Evolutionary conservation across 2,888 invertebrate species (phyloP).

Genomic region (Drosophila mulleri): DNA sequence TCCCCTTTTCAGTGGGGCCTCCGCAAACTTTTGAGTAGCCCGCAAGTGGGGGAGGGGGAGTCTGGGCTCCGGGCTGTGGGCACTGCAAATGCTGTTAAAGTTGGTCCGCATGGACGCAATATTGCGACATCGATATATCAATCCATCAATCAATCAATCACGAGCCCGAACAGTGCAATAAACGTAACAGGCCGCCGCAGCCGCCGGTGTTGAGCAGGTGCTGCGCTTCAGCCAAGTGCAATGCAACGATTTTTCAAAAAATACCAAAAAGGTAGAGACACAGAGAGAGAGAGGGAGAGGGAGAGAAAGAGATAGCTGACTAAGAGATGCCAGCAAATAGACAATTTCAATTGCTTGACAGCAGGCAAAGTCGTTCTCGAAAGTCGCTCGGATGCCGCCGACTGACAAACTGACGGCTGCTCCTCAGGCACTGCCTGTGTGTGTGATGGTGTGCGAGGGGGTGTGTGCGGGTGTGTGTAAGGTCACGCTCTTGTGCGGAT

Average conservation of each 20-base stretch:
- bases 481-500: constrained; percentile 54
- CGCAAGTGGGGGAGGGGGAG: constrained; percentile 22
- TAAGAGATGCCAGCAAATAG: constrained; percentile 27
- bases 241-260: constrained; percentile 67
- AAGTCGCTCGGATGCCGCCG: constrained; percentile 29
- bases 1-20: constrained; percentile 41
- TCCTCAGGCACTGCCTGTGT: constrained; percentile 12
- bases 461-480: constrained; percentile 20
- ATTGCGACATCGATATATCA: constrained; percentile 71
- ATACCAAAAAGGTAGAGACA: constrained; percentile 15
- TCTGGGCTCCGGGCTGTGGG: background rate
- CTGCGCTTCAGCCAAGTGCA: constrained; percentile 31
- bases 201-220: constrained; percentile 51
- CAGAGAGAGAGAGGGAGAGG: background rate
- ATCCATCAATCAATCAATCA: constrained; percentile 69
- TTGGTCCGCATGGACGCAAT: constrained; percentile 43
- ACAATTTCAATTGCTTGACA: constrained; percentile 58
- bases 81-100: constrained; percentile 34
- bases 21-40: constrained; percentile 54
- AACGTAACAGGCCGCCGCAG: constrained; percentile 17
- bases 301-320: background rate
- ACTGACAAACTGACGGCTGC: constrained; percentile 24
- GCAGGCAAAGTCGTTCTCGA: constrained; percentile 27
- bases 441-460: constrained; percentile 10
- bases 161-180: constrained; percentile 32